Evolutionary conservation across 2,797 vertebrate species (phyloP), one percentile per base, ranked within the genome.

Genomic region (Oreonectes daqikongensis): DNA sequence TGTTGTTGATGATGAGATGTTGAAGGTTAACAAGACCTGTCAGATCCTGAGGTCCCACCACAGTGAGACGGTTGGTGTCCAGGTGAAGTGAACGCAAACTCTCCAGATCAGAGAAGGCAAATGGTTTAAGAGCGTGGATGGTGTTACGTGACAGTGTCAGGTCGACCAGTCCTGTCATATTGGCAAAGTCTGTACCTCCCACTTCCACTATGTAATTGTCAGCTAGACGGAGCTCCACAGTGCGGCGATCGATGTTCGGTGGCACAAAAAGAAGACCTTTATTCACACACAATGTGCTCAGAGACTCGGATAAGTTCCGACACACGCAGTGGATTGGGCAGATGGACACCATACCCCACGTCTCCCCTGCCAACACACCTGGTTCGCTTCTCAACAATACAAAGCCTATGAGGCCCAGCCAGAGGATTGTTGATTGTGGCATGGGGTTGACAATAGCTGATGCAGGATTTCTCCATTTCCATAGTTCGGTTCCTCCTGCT

Each of bases 291-390:
- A 98, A 94, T 0, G 96, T 98, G 90, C 95, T 96, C 28, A 98
- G 93, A 0, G 96, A 95, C 86, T 97, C 96, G 0, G 96, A 98
- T 52, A 98, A 92, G 87, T 98, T 98, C 75, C 96, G 94, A 86
- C 96, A 98, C 69, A 96, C 94, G 10, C 96, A 98, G 86, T 96
- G 95, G 85, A 95, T 94, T 12, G 96, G 96, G 79, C 96, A 98
- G 82, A 92, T 88, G 2, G 93, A 94, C 77, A 94, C 93, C 86
- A 93, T 87, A 8, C 93, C 93, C 93, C 93, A 94, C 42, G 92
- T 94, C 87, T 94, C 93, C 76, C 94, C 92, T 0, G 94, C 93
- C 0, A 86, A 88, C 74, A 89, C 88, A 32, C 87, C 88, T 60
- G 86, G 71, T 82, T 79, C 75, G n/a, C 67, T 80, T 76, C 85